Conservation (phyloP, 2,888 invertebrate genomes). For the Drosophila fulvimacula region DNA sequence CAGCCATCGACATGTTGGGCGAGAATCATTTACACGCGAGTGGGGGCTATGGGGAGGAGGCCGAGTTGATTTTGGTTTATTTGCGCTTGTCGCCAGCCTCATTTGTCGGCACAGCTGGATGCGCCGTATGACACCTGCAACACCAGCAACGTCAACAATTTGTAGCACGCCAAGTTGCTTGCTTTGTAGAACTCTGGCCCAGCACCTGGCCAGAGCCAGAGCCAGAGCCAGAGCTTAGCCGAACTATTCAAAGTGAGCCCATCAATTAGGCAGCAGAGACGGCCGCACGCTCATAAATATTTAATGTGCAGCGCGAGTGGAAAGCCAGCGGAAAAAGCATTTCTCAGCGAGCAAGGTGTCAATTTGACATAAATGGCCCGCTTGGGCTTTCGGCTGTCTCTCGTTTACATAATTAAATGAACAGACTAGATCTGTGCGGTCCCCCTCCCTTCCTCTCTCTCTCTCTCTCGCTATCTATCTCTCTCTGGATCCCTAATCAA, state of each 20-base stretch:
- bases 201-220: slow-evolving; percentile 54
- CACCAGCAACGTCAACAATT: slow-evolving; percentile 45
- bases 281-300: slow-evolving; percentile 77
- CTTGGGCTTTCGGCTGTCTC: slow-evolving; percentile 24
- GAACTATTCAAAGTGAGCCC: slow-evolving; percentile 53
- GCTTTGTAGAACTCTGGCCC: slow-evolving; percentile 37
- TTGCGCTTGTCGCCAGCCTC: slow-evolving; percentile 79
- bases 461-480: slow-evolving; percentile 5
- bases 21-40: slow-evolving; percentile 78
- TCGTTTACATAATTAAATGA: slow-evolving; percentile 81
- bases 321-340: slow-evolving; percentile 30
- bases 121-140: slow-evolving; percentile 74
- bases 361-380: slow-evolving; percentile 79
- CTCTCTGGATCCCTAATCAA: slow-evolving; percentile 53
- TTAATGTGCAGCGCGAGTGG: slow-evolving; percentile 55
- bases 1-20: slow-evolving; percentile 66
- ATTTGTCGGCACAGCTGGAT: slow-evolving; percentile 79
- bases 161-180: slow-evolving; percentile 54
- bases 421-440: slow-evolving; percentile 38
- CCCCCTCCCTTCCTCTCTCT: background rate
- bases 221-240: background rate
- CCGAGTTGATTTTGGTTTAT: slow-evolving; percentile 78
- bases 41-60: slow-evolving; percentile 1
- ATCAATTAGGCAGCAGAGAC: slow-evolving; percentile 73
- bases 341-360: slow-evolving; percentile 64